phyloP scores from a whole-genome alignment of 2,113 vertebrate genomes.

The Austrofundulus limnaeus region DNA sequence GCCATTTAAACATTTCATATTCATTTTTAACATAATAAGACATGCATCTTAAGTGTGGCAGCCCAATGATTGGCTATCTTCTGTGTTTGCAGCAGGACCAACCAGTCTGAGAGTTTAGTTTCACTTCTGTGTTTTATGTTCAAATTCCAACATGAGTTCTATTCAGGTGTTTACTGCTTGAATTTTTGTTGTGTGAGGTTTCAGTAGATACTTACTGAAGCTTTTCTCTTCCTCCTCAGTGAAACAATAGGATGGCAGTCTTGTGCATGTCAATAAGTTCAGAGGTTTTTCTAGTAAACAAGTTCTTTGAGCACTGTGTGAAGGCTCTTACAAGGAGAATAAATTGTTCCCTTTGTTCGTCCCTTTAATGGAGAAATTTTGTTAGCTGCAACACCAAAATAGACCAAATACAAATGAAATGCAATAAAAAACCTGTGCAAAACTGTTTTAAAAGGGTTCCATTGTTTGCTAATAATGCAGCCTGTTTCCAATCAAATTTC shows the following conservation, averaged over 20 bases:
- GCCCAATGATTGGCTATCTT: not conserved
- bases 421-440: no score
- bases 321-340: no score
- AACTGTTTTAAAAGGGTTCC: no score
- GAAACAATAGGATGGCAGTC: not conserved
- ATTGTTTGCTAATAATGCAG: no score
- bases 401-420: no score
- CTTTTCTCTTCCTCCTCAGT: not conserved
- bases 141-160: not conserved
- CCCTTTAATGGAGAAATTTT: no score
- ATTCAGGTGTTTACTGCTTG: accelerated
- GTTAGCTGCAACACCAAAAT: no score
- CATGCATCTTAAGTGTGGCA: no score
- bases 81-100: not conserved
- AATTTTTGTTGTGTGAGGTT: not conserved
- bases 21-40: no score
- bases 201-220: not conserved
- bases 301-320: not conserved
- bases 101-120: not conserved
- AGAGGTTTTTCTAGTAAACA: not conserved
- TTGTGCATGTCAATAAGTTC: not conserved
- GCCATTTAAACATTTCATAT: no score
- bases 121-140: not conserved
- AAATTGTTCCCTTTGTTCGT: not conserved
- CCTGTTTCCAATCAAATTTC: no score